Evolutionary conservation across 2,113 vertebrate genomes (phyloP), one percentile per base, ranked within the genome.

Genomic region (Leucoraja erinaceus): DNA sequence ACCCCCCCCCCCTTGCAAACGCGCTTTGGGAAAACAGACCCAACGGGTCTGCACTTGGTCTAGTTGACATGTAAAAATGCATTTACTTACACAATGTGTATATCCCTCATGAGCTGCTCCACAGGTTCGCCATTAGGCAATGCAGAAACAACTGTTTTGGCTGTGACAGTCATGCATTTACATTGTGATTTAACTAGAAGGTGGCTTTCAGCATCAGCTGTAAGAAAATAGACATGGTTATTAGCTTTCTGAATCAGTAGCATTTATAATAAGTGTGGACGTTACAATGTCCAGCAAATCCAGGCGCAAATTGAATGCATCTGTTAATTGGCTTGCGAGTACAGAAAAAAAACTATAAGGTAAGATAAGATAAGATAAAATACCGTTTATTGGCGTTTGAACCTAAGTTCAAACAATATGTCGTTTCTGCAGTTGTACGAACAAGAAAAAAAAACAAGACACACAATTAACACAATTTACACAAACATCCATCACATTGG

Each of bases 41-140:
- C n/a, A n/a, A n/a, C n/a, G n/a, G n/a, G n/a, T n/a, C n/a, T n/a
- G n/a, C n/a, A n/a, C n/a, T n/a, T n/a, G n/a, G n/a, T n/a, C n/a
- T n/a, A n/a, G n/a, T n/a, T n/a, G 25, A 70, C 0, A 70, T 4
- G 28, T 68, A 22, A 70, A 63, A 70, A 11, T 68, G 66, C 33
- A 88, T 63, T 59, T 28, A 91, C 90, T 91, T 72, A 91, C 90
- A 54, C 11, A 74, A 91, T 91, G 47, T 72, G 47, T 91, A 91
- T 72, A 72, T 91, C 90, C 72, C 90, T 72, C 18, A 22, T 33
- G 7, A 74, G 33, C 16, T 54, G 63, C 22, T 91, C 68, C 90
- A 74, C 33, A 25, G 0, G 20, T 72, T 0, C 33, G 25, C 68
- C 18, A 14, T 1, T 72, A 31, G 83, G 83, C 6, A 9, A 1